Evolutionary conservation across 2,113 vertebrate species (phyloP).

Genomic region (Sinocyclocheilus grahami): DNA sequence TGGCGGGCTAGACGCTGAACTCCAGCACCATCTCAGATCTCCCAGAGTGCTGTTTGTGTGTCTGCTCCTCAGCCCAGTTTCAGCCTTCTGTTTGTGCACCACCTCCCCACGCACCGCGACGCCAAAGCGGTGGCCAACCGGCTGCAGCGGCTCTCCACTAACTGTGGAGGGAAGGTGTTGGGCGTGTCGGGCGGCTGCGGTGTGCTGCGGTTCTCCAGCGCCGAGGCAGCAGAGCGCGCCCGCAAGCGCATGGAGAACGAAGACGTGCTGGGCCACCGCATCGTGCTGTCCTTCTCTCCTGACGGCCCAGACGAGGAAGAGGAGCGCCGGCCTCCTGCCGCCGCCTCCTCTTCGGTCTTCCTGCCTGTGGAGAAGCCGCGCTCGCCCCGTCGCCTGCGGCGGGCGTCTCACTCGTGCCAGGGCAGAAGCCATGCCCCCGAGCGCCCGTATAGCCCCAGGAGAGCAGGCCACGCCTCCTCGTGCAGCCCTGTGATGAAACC

Average conservation of each 20-base stretch:
- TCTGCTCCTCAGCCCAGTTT: constrained; percentile 83
- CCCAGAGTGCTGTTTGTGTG: constrained; percentile 35
- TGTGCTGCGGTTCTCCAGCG: constrained; percentile 89
- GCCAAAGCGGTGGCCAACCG: constrained; percentile 90
- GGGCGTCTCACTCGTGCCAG: constrained; percentile 82
- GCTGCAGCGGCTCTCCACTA: constrained; percentile 93
- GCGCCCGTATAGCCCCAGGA: constrained; percentile 69
- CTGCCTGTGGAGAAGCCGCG: constrained; percentile 83
- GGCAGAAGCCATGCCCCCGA: constrained; percentile 73
- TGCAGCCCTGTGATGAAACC: constrained; percentile 68
- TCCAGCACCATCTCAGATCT: constrained; percentile 14
- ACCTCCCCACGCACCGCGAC: constrained; percentile 92
- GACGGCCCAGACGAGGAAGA: constrained; percentile 70
- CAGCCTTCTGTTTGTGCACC: constrained; percentile 93
- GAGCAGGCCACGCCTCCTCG: constrained; percentile 60
- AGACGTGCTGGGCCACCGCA: constrained; percentile 92
- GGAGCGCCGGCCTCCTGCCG: constrained; percentile 50
- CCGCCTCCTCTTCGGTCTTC: constrained; percentile 58
- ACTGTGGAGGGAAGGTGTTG: constrained; percentile 96
- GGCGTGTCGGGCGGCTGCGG: constrained; percentile 88
- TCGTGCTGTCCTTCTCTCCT: constrained; percentile 88
- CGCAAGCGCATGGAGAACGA: constrained; percentile 97
- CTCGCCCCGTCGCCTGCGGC: constrained; percentile 88
- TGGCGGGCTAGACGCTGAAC: neutral
- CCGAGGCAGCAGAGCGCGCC: constrained; percentile 89